These are phyloP conservation scores for Trachythela sp. DNA, from an alignment of 64 coral and sea anemone species.

Conservation along the genomic window DNA sequence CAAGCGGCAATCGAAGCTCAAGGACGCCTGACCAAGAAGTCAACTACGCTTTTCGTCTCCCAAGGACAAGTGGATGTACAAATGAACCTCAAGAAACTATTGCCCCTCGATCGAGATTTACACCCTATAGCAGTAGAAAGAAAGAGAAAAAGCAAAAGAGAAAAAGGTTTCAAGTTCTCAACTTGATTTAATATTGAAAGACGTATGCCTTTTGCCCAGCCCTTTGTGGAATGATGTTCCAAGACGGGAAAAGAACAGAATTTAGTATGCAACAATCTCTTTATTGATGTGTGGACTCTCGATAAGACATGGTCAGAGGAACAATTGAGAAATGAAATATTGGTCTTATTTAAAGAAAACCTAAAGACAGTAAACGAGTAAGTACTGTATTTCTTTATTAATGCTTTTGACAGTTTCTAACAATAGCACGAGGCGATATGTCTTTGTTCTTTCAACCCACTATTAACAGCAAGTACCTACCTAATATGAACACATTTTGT, in stretches of 20 bases:
- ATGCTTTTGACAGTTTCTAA: background rate
- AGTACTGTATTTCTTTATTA: background rate
- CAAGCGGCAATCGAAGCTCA: no score
- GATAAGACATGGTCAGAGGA: slow-evolving; percentile 37
- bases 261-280: slow-evolving; percentile 34
- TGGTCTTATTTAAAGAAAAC: slow-evolving; percentile 21
- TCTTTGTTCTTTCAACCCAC: no score
- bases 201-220: slow-evolving; percentile 4
- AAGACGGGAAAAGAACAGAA: slow-evolving; percentile 26
- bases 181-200: background rate
- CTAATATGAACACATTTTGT: no score
- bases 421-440: no score
- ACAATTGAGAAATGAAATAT: slow-evolving; percentile 33
- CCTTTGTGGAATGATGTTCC: slow-evolving; percentile 35
- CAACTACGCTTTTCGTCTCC: no score
- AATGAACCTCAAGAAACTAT: no score
- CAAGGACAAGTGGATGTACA: no score
- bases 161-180: background rate
- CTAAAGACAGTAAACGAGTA: slow-evolving; percentile 31
- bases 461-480: no score
- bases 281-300: slow-evolving; percentile 40
- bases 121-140: background rate
- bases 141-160: background rate
- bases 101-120: background rate
- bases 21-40: no score